Percentiles rank a stretch among this genome's conserved stretches.
Conservation (phyloP, 2,797 vertebrate genomes). For the Vultur gryphus region DNA sequence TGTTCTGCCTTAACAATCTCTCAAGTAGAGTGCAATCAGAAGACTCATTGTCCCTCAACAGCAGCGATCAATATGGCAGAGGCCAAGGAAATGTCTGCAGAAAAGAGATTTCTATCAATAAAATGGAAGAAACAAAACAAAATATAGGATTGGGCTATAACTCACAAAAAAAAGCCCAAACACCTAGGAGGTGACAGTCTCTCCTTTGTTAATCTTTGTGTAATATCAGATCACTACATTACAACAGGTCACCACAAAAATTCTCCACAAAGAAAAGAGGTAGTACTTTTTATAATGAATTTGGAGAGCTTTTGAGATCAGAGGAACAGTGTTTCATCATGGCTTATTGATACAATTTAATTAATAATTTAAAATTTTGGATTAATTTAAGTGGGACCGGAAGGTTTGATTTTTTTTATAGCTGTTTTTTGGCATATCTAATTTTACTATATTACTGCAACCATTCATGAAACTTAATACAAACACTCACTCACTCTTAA, state of each 20-base stretch:
- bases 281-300: not conserved
- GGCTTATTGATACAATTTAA: not conserved
- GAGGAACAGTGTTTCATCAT: not conserved
- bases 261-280: not conserved
- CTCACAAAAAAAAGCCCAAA: not conserved
- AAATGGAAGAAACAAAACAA: constrained; percentile 4
- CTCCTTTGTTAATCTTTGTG: not conserved
- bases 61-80: constrained; percentile 57
- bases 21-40: constrained; percentile 57
- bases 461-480: not conserved
- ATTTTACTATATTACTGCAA: not conserved
- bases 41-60: constrained; percentile 35
- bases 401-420: not conserved
- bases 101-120: constrained; percentile 46
- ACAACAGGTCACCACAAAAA: not conserved
- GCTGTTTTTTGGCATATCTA: not conserved
- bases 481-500: not conserved
- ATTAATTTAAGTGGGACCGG: not conserved
- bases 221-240: not conserved
- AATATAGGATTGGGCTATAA: not conserved
- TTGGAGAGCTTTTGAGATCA: not conserved
- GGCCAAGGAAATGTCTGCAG: constrained; percentile 50
- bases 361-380: not conserved
- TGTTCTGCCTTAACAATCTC: constrained; percentile 61
- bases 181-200: not conserved